Conservation (phyloP, 2,888 invertebrate genomes). For the Synergus itoensis region DNA sequence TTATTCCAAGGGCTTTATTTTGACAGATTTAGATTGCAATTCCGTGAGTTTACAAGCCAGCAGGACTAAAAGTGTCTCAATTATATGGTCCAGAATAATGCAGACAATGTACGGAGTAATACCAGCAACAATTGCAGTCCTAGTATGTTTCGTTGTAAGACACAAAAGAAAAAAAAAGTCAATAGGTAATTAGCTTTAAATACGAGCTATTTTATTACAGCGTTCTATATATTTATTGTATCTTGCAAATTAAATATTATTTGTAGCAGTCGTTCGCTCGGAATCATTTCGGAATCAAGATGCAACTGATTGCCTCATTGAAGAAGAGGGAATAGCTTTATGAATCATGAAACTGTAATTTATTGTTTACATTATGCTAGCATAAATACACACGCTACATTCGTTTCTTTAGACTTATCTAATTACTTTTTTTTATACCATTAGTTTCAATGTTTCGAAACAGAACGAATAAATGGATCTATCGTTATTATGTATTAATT, state of each 20-base stretch:
- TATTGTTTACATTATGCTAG: not conserved
- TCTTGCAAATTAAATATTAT: not conserved
- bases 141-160: not conserved
- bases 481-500: no score
- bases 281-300: constrained; percentile 4
- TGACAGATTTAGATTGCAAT: constrained; percentile 23
- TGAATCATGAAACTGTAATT: not conserved
- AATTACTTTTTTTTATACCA: no score
- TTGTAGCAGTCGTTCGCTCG: not conserved
- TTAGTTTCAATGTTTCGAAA: no score
- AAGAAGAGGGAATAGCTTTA: not conserved
- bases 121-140: not conserved
- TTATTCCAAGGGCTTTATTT: constrained; percentile 1
- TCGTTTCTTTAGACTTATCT: no score
- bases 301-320: not conserved
- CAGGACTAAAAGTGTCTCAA: not conserved
- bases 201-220: not conserved
- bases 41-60: not conserved
- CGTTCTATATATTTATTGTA: not conserved
- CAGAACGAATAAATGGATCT: no score
- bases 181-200: not conserved
- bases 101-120: constrained; percentile 12
- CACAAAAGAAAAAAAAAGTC: not conserved
- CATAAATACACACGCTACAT: no score
- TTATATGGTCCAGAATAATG: constrained; percentile 11